A percentile compares a stretch with the other conserved stretches of the same genome.
Evolutionary conservation across 2,888 invertebrate genomes (phyloP).

Genomic region (Synergus itoensis): DNA sequence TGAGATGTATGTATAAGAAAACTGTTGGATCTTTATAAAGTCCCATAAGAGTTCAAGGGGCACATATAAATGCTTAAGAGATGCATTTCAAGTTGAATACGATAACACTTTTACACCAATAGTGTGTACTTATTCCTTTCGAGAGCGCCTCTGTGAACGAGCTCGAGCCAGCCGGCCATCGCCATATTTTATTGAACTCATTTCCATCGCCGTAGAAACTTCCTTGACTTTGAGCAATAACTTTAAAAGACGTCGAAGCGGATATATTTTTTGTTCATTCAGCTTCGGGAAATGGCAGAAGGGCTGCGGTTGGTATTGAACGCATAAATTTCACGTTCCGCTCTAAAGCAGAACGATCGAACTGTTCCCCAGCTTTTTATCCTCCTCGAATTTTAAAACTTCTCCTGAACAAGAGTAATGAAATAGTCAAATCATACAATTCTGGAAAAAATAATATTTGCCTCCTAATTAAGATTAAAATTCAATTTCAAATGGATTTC

Average conservation of each 20-base stretch:
- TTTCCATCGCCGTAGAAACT: slow-evolving; percentile 67
- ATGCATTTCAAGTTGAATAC: slow-evolving; percentile 13
- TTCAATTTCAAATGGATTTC: too few relatives aligned
- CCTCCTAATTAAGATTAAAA: too few relatives aligned
- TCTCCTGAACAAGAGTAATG: slow-evolving; percentile 22
- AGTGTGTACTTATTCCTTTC: slow-evolving; percentile 27
- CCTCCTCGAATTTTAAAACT: slow-evolving; percentile 24
- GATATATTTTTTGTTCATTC: slow-evolving; percentile 53
- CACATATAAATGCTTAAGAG: background rate
- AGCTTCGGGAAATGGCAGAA: slow-evolving; percentile 45
- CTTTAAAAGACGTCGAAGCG: slow-evolving; percentile 60
- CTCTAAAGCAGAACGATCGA: slow-evolving; percentile 64
- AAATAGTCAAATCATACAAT: slow-evolving; percentile 24
- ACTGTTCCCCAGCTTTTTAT: slow-evolving; percentile 53
- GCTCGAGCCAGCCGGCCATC: slow-evolving; percentile 58
- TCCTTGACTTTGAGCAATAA: slow-evolving; percentile 65
- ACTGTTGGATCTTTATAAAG: background rate
- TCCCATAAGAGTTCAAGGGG: background rate
- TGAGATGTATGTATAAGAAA: background rate
- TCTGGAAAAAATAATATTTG: background rate
- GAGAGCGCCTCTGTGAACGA: slow-evolving; percentile 46
- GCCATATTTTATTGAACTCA: slow-evolving; percentile 69
- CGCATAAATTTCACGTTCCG: slow-evolving; percentile 68
- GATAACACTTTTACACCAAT: slow-evolving; percentile 19
- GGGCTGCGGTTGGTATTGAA: slow-evolving; percentile 63